Conservation (phyloP, 37 sponge, comb jelly and placozoan genomes). For the Diacarnus erythraeanus region DNA sequence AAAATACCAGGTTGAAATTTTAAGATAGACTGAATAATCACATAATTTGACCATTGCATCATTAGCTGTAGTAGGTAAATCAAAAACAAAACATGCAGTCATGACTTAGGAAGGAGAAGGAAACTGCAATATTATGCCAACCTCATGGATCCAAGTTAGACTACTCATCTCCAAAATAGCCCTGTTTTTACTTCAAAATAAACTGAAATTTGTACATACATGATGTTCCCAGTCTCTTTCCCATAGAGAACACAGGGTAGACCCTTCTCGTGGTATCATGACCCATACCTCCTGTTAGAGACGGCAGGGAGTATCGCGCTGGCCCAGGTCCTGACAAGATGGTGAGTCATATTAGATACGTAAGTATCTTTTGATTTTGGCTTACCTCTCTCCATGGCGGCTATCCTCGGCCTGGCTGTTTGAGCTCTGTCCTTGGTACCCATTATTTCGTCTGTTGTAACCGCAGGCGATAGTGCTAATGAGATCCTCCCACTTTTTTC, state of each 20-base stretch:
- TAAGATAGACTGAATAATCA: no score
- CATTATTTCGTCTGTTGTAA: neutral
- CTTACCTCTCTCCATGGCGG: conserved; percentile 87
- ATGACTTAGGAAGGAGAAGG: no score
- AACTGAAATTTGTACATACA: neutral
- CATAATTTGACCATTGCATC: neutral
- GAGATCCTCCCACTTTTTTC: conserved; percentile 16
- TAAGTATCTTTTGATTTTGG: neutral
- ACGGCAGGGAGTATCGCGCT: conserved; percentile 82
- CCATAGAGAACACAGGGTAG: conserved; percentile 87
- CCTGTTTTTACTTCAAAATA: no score
- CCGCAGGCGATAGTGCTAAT: neutral
- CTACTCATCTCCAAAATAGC: neutral
- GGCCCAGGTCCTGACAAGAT: conserved; percentile 86
- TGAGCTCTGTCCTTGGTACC: conserved; percentile 16
- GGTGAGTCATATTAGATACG: neutral
- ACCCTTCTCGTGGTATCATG: conserved; percentile 77
- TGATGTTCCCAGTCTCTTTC: conserved; percentile 69
- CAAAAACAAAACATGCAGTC: neutral
- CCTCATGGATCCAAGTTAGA: no score
- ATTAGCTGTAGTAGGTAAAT: neutral
- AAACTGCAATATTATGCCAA: no score
- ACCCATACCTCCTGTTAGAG: conserved; percentile 53
- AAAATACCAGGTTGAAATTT: no score
- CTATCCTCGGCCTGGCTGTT: conserved; percentile 65